These are phyloP conservation scores for Acleris emargana DNA, from an alignment of 2,888 invertebrate genomes.

Conservation along the genomic window DNA sequence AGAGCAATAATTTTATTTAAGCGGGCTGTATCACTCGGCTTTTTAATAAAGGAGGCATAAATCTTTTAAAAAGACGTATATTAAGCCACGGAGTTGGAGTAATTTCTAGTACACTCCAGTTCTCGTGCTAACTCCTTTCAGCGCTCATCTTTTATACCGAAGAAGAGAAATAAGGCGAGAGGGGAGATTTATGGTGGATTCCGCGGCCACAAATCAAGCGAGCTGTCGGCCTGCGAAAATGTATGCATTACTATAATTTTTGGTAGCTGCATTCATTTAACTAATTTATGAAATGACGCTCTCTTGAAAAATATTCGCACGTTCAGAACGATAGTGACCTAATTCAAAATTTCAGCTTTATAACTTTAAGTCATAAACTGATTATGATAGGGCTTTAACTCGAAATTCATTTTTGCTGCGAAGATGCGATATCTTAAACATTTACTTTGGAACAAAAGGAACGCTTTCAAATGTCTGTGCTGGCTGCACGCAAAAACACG, in stretches of 20 bases:
- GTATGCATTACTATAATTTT: conserved; percentile 29
- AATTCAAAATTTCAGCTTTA: too few relatives aligned
- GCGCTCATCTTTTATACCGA: conserved; percentile 42
- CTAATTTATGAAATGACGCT: conserved; percentile 12
- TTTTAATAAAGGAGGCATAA: conserved; percentile 34
- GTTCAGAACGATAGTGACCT: too few relatives aligned
- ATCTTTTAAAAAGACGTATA: conserved; percentile 25
- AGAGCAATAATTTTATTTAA: conserved; percentile 16
- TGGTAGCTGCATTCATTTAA: conserved; percentile 43
- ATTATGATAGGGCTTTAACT: too few relatives aligned
- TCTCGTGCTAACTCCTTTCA: conserved; percentile 22
- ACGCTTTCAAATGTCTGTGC: too few relatives aligned
- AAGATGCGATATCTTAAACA: too few relatives aligned
- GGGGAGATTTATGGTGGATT: conserved; percentile 70
- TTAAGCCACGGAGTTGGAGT: conserved; percentile 17
- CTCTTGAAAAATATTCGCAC: not conserved
- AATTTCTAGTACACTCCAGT: conserved; percentile 28
- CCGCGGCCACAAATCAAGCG: conserved; percentile 71
- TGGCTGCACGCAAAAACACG: too few relatives aligned
- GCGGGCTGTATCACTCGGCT: conserved; percentile 17
- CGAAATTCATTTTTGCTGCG: too few relatives aligned
- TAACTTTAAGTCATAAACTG: too few relatives aligned
- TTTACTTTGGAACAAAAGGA: too few relatives aligned
- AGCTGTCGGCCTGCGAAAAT: conserved; percentile 62
- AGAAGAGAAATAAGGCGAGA: conserved; percentile 49